These are phyloP conservation scores for Boleophthalmus pectinirostris DNA, from an alignment of 2,113 vertebrate genomes.

Conservation along the genomic window DNA sequence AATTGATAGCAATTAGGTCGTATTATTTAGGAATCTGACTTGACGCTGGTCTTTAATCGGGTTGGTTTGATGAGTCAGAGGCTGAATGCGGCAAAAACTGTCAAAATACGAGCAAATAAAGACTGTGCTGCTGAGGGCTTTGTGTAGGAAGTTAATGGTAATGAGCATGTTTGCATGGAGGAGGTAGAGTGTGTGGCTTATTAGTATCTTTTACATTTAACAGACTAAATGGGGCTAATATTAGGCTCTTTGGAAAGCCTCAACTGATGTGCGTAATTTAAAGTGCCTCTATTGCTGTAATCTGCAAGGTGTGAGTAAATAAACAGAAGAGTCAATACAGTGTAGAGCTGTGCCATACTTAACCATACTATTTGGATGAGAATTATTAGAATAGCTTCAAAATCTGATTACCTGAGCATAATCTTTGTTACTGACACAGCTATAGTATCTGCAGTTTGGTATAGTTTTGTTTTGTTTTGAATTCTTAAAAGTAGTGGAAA, in stretches of 20 bases:
- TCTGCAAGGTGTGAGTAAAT: not conserved
- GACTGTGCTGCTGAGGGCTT: slow-evolving; percentile 24
- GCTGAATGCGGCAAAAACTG: slow-evolving; percentile 45
- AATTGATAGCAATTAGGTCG: slow-evolving; percentile 66
- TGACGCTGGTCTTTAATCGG: slow-evolving; percentile 55
- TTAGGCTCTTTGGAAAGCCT: not conserved
- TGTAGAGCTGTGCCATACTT: not conserved
- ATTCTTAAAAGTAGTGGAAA: too few relatives aligned
- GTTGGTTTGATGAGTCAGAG: slow-evolving; percentile 42
- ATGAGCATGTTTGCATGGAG: slow-evolving; percentile 16
- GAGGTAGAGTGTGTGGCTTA: slow-evolving; percentile 3
- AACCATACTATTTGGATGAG: too few relatives aligned
- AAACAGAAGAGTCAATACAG: not conserved
- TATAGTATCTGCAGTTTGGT: too few relatives aligned
- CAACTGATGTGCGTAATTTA: not conserved
- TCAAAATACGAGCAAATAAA: slow-evolving; percentile 49
- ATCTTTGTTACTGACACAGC: too few relatives aligned
- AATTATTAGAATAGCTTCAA: too few relatives aligned
- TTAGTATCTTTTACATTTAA: not conserved
- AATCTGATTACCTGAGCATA: too few relatives aligned
- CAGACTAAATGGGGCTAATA: not conserved
- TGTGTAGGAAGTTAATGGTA: slow-evolving; percentile 24
- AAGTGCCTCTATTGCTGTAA: not conserved
- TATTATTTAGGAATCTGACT: slow-evolving; percentile 65
- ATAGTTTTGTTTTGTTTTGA: too few relatives aligned